Percentiles rank a stretch among this genome's conserved stretches.
phyloP scores from a whole-genome alignment of 2,888 invertebrate genomes.

The Euzetes globulus region DNA sequence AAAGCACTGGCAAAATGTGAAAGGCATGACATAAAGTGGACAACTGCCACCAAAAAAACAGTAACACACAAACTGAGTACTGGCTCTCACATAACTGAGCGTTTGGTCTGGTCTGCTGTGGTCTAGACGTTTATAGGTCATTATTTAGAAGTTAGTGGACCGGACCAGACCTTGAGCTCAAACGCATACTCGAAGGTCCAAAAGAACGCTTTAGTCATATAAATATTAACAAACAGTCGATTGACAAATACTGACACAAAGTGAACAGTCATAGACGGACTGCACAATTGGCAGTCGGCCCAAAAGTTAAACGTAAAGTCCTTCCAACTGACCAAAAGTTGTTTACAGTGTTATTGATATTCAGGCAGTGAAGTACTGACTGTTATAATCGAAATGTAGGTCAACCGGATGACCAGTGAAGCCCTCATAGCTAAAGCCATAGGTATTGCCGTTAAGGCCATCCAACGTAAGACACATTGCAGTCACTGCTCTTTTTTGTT shows the following conservation, averaged over 20 bases:
- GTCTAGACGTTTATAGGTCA: conserved; percentile 31
- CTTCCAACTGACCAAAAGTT: conserved; percentile 28
- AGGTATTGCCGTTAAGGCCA: neutral
- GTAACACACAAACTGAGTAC: neutral
- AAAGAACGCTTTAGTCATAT: neutral
- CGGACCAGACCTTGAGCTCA: conserved; percentile 24
- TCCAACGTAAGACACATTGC: neutral
- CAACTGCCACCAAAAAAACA: neutral
- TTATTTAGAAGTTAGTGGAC: conserved; percentile 26
- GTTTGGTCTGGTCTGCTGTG: neutral
- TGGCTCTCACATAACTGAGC: neutral
- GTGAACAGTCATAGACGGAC: conserved; percentile 6
- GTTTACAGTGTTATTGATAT: conserved; percentile 25
- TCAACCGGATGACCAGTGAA: conserved; percentile 28
- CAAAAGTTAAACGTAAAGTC: conserved; percentile 26
- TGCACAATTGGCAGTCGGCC: conserved; percentile 20
- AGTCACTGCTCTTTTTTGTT: conserved; percentile 10
- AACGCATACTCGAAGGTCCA: neutral
- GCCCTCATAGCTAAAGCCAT: neutral
- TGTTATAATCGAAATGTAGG: conserved; percentile 12
- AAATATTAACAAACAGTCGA: conserved; percentile 23
- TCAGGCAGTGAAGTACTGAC: neutral
- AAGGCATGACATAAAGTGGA: conserved; percentile 18
- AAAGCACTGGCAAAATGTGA: neutral
- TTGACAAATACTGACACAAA: neutral